Percentiles rank a stretch among this genome's conserved stretches.
Evolutionary conservation across 2,888 invertebrate genomes (phyloP).

Genomic region (Julus scandinavius): DNA sequence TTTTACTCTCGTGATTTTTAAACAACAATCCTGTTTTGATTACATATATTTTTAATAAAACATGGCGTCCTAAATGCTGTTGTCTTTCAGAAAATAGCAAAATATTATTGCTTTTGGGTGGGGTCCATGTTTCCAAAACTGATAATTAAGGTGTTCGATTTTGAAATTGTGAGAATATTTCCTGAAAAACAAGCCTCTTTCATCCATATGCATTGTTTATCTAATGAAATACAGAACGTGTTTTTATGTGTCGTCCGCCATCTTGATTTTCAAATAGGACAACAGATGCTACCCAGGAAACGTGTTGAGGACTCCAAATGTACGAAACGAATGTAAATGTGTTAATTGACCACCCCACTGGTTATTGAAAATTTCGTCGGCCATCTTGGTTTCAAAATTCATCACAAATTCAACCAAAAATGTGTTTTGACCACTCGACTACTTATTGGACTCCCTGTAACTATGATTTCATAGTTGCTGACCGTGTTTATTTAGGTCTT

Average conservation of each 20-base stretch:
- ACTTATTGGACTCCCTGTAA: not conserved
- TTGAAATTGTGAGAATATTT: not conserved
- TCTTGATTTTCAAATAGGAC: not conserved
- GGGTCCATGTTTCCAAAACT: not conserved
- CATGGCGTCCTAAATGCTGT: not conserved
- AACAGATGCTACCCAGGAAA: too few relatives aligned
- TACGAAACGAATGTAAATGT: too few relatives aligned
- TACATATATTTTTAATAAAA: not conserved
- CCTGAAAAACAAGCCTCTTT: not conserved
- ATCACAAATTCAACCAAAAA: not conserved
- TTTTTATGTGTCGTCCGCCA: not conserved
- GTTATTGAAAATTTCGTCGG: not conserved
- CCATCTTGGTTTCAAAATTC: not conserved
- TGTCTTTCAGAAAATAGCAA: not conserved
- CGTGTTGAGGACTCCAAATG: too few relatives aligned
- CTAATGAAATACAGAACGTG: not conserved
- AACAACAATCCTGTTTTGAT: not conserved
- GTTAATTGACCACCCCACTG: too few relatives aligned
- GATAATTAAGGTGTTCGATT: not conserved
- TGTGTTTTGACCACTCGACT: not conserved
- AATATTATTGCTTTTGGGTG: not conserved
- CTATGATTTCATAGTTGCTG: not conserved
- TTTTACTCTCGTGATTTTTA: not conserved
- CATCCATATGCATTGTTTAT: not conserved
- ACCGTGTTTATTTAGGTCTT: conserved; percentile 1